Base-by-base conservation (phyloP, 1,140 invertebrate species). In the Mylabris phalerata region DNA sequence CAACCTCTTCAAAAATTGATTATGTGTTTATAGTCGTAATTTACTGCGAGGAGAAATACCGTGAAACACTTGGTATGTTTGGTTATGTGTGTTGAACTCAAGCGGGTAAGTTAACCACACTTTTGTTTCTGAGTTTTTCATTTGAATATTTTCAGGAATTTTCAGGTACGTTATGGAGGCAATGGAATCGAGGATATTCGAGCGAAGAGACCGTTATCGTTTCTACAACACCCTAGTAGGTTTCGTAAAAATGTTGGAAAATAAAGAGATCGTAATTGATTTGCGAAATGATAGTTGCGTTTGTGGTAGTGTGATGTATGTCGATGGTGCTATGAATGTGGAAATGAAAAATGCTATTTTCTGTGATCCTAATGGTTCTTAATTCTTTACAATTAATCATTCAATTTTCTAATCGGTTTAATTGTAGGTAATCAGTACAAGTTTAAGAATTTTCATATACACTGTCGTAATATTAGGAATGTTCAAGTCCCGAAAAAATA, bases 321-420 rank as follows among this genome's bases (percentile, higher is more conserved):
- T 71, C 3, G 71, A 72, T 62, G 71, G 61, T 9, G 60, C 45
- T 48, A 72, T 72, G 71, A 72, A 72, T 54, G 52, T 72, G 45
- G 67, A 72, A 59, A 66, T 72, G 62, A 66, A 69, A 59, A 59
- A 70, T 62, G 70, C 63, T 39, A 54, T 64, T 32, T 67, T 63
- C 57, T 69, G 64, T 50, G 65, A 72, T 59, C 24, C 59, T 13
- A 59, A 55, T 55, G 68, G 68, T 69, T 19, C 19, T 19, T 1
- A 65, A 55, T n/a, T 27, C 9, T 19, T 58, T 9, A 6, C 3
- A 19, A 19, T 19, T n/a, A 19, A 38, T 9, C 1, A 32, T 50
- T 50, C 38, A 9, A 32, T 42, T n/a, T 42, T 0, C 4, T n/a
- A 1, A 7, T 11, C 4, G 9, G 4, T 42, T 56, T 43, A 7